Base-by-base conservation (phyloP, 2,888 invertebrate genomes). In the Catocala nupta region DNA sequence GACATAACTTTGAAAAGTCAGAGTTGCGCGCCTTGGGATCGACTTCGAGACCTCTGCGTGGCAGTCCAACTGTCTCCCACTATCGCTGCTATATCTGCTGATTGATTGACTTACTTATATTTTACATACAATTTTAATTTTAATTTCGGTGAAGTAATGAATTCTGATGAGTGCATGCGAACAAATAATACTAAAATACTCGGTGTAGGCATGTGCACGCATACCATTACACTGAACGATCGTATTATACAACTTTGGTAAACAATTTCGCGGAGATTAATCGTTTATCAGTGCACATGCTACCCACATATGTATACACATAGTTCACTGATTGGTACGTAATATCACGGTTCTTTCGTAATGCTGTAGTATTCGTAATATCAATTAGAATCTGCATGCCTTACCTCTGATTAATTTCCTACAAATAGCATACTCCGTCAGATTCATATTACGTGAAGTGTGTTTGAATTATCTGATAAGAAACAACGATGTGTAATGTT, bases 401-500 rank as follows among this genome's bases (percentile, higher is more conserved):
- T 16, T 25, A 12, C 36, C 10, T 45, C 43, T 70, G 70, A 73
- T 68, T 76, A 65, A 59, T 65, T 66, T 63, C 43, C 50, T 65
- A 54, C 49, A 33, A 12, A 54, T 52, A 16, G 48, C 48, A 47
- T 55, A 58, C 59, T 55, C 59, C 33, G 55, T 59, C 48, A 44
- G 45, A 56, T 5, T 55, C 42, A 61, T 44, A 44, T 48, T 69
- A 65, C 54, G 54, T 49, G 53, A 34, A 9, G 39, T 42, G 25
- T 52, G 45, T 63, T 42, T 44, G 59, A 50, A 68, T 72, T 11
- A 42, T 13, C 45, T 10, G 45, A 48, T 25, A 48, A 25, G 13
- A 13, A 47, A 47, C 13, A 7, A 13, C 9, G 36, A 39, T 9
- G 36, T 39, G 36, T 39, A 7, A 39, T 25, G 25, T 25, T 25